These are phyloP conservation scores for Zaprionus capensis DNA, from an alignment of 1,140 invertebrate species.

Conservation along the genomic window DNA sequence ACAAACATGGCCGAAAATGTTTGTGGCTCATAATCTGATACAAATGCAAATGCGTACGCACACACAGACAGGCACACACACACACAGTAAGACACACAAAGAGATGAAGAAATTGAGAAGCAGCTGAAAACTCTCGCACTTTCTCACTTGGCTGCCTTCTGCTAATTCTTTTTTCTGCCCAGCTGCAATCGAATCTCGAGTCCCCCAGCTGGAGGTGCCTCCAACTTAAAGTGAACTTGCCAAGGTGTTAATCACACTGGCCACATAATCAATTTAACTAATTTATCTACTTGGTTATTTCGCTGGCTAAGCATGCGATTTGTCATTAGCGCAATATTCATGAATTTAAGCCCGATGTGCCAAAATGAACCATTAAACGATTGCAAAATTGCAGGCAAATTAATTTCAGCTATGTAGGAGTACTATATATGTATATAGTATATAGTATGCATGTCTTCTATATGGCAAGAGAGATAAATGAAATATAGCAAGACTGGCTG, in stretches of 20 bases:
- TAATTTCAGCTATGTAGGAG: too few species aligned
- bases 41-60: slow-evolving; percentile 72
- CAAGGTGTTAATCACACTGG: slow-evolving; percentile 68
- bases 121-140: slow-evolving; percentile 44
- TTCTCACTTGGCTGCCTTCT: slow-evolving; percentile 50
- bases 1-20: slow-evolving; percentile 84
- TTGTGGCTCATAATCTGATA: slow-evolving; percentile 83
- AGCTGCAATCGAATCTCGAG: neutral
- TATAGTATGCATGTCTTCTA: too few species aligned
- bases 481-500: too few species aligned
- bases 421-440: too few species aligned
- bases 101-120: slow-evolving; percentile 32
- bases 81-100: neutral
- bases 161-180: neutral
- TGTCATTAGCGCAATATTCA: slow-evolving; percentile 36
- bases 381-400: neutral
- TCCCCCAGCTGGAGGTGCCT: slow-evolving; percentile 11
- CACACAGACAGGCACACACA: slow-evolving; percentile 30
- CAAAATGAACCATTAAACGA: neutral
- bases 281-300: slow-evolving; percentile 51
- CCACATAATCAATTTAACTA: slow-evolving; percentile 62
- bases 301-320: slow-evolving; percentile 39
- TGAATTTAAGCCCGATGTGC: slow-evolving; percentile 20
- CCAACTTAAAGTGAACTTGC: slow-evolving; percentile 17
- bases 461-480: too few species aligned